Base-by-base conservation (phyloP, 2,797 vertebrate genomes). In the Enteromius trimaculatus region DNA sequence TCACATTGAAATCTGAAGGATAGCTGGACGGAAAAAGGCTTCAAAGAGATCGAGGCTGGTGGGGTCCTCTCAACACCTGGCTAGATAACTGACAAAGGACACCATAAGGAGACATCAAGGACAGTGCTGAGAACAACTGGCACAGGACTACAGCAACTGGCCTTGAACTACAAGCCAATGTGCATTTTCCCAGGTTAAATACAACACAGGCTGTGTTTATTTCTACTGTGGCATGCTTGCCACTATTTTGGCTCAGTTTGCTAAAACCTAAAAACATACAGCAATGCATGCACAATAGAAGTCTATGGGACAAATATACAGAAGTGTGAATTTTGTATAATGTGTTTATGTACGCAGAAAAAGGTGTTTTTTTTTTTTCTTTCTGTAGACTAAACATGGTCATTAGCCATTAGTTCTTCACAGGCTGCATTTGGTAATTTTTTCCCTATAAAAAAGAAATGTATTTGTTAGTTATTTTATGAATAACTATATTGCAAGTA, bases 31-130 rank as follows among this genome's bases (percentile, higher is more conserved):
- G 79, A 80, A 44, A 44, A 21, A 70, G 69, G 42, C 74, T 88
- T 88, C 75, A 88, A 84, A 87, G 82, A 86, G 82, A 88, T 84
- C 60, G 16, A 34, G 60, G 65, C 37, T 66, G 72, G 81, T 69
- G 55, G 47, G 79, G 69, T 83, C 60, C 80, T 31, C 47, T 87
- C 74, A 81, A 49, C 81, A 49, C 62, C 82, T 60, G 16, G 34
- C 76, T 16, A 55, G 55, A 58, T 76, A 82, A 58, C 80, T 86
- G 88, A 79, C 80, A 77, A 81, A 75, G 53, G 34, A 80, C 39
- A 79, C 75, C 75, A 83, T 78, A 71, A 78, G 65, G 66, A 83
- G 39, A 71, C 82, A 71, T 83, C 75, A 83, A 83, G 82, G 42
- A 78, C 65, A 42, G 16, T 16, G 49, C 64, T 37, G 11, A 47